These are phyloP conservation scores for Chionis minor DNA, from an alignment of 2,113 vertebrate species.

Conservation along the genomic window DNA sequence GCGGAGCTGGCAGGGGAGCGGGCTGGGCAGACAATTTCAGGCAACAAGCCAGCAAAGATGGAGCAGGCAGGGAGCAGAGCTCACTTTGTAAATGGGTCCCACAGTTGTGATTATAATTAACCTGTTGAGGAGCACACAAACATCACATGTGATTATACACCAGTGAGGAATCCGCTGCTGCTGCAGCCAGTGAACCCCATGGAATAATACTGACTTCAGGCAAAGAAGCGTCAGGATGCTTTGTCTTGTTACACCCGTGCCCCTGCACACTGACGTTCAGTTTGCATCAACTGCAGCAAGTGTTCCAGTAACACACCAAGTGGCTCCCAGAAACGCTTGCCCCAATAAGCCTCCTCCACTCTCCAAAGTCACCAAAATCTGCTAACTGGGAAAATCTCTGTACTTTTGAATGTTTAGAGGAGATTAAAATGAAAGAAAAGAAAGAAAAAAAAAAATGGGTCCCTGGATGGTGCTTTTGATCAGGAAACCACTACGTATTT, in stretches of 20 bases:
- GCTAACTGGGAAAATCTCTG: not conserved
- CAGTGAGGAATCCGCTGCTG: not conserved
- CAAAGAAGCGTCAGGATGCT: not conserved
- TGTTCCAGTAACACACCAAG: not conserved
- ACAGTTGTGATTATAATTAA: not conserved
- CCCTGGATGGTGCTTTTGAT: constrained; percentile 4
- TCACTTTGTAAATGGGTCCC: no score
- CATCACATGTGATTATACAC: not conserved
- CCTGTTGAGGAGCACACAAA: not conserved
- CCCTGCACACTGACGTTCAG: accelerated
- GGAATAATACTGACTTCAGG: not conserved
- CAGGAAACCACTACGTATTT: not conserved
- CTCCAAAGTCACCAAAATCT: not conserved
- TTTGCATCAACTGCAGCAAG: not conserved
- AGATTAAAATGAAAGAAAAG: not conserved
- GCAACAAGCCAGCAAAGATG: not conserved
- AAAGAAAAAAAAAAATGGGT: not conserved
- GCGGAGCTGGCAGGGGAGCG: not conserved
- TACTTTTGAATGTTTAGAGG: not conserved
- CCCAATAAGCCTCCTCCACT: not conserved
- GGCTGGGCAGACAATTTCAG: not conserved
- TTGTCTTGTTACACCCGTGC: no score
- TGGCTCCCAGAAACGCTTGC: not conserved
- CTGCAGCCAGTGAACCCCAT: not conserved
- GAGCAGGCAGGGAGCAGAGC: not conserved